Conservation (phyloP, 1,140 invertebrate species). For the Hycleus phaleratus region DNA sequence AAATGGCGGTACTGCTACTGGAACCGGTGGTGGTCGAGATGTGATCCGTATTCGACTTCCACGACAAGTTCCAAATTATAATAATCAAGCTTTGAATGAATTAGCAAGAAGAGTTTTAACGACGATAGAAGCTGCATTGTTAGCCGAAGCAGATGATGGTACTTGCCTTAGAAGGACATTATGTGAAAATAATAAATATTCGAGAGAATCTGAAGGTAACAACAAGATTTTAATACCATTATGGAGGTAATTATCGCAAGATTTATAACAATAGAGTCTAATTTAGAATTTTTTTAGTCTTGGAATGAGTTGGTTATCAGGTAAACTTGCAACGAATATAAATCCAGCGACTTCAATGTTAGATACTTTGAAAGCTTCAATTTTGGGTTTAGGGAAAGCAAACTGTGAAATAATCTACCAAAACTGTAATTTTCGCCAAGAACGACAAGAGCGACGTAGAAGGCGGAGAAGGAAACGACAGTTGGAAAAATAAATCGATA, state of each 20-base stretch:
- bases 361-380: conserved; percentile 49
- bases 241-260: conserved; percentile 51
- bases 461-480: conserved; percentile 13
- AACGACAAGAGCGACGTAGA: conserved; percentile 12
- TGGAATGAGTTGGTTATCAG: conserved; percentile 53
- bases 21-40: neutral
- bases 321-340: conserved; percentile 37
- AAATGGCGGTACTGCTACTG: conserved; percentile 6
- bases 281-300: conserved; percentile 41
- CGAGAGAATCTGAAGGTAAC: conserved; percentile 43
- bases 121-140: conserved; percentile 47
- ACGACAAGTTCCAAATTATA: conserved; percentile 24
- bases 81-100: conserved; percentile 43
- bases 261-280: neutral
- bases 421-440: conserved; percentile 31
- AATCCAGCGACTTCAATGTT: conserved; percentile 38
- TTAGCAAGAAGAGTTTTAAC: conserved; percentile 46
- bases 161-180: conserved; percentile 53
- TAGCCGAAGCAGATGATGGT: conserved; percentile 42
- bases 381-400: conserved; percentile 54
- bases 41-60: conserved; percentile 12
- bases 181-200: conserved; percentile 56
- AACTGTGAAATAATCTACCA: conserved; percentile 46
- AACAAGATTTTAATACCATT: conserved; percentile 58
- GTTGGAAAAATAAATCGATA: neutral